These are phyloP conservation scores for Chrysolina oricalcia DNA, from an alignment of 2,888 invertebrate genomes.

Conservation along the genomic window DNA sequence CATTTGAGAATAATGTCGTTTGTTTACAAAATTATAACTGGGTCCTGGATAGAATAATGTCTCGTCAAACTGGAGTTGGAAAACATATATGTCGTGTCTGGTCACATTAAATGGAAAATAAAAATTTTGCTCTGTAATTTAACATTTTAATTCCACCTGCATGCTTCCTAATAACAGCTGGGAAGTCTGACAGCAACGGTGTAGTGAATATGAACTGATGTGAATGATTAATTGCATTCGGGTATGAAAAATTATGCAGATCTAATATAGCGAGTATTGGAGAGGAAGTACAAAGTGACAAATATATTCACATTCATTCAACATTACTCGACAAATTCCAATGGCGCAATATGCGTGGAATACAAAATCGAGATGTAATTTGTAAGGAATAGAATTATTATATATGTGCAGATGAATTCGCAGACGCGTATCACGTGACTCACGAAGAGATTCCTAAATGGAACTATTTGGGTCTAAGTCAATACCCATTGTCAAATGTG, in stretches of 20 bases:
- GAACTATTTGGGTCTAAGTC: not conserved
- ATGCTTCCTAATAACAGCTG: not conserved
- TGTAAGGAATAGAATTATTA: conserved; percentile 28
- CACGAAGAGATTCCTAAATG: not conserved
- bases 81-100: not conserved
- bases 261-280: conserved; percentile 9
- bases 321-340: conserved; percentile 25
- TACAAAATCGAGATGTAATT: conserved; percentile 36
- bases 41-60: not conserved
- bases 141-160: conserved; percentile 17
- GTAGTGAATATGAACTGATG: conserved; percentile 17
- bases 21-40: no score
- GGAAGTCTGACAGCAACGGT: not conserved
- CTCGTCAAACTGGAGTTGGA: not conserved
- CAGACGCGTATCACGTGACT: not conserved
- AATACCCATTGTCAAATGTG: not conserved
- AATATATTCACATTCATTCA: conserved; percentile 35
- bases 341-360: conserved; percentile 27
- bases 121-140: conserved; percentile 14
- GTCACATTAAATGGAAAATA: not conserved
- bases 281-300: not conserved
- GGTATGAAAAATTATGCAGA: conserved; percentile 23
- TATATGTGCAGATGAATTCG: conserved; percentile 1
- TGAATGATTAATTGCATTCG: conserved; percentile 26
- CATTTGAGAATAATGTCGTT: no score